Evolutionary conservation across 2,888 invertebrate species (phyloP).

Genomic region (Tipula vernalis): DNA sequence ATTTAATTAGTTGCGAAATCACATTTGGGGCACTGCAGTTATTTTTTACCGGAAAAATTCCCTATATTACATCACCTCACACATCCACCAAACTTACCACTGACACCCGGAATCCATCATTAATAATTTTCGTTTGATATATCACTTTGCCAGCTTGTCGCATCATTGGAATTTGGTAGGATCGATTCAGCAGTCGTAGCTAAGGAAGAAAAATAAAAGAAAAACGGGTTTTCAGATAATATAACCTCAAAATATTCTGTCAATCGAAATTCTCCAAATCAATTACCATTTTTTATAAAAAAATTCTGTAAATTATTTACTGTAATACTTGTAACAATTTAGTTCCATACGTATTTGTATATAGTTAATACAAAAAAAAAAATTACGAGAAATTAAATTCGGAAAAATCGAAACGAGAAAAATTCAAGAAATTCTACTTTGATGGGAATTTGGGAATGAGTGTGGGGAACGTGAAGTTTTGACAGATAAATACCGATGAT

Average conservation of each 20-base stretch:
- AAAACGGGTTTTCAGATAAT: neutral
- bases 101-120: neutral
- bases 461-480: neutral
- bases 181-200: neutral
- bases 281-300: neutral
- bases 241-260: neutral
- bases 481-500: neutral
- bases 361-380: neutral
- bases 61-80: neutral
- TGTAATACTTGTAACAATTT: neutral
- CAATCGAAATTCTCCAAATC: neutral
- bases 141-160: neutral
- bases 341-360: neutral
- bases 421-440: neutral
- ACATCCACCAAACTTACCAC: neutral
- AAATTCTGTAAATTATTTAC: neutral
- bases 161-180: neutral
- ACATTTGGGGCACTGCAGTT: neutral
- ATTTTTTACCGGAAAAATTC: neutral
- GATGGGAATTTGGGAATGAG: neutral
- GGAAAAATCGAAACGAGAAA: neutral
- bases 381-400: neutral
- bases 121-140: neutral
- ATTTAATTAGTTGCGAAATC: neutral
- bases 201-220: neutral